Evolutionary conservation across 92 coral and sea anemone species (phyloP).

Genomic region (Blastomussa wellsi): DNA sequence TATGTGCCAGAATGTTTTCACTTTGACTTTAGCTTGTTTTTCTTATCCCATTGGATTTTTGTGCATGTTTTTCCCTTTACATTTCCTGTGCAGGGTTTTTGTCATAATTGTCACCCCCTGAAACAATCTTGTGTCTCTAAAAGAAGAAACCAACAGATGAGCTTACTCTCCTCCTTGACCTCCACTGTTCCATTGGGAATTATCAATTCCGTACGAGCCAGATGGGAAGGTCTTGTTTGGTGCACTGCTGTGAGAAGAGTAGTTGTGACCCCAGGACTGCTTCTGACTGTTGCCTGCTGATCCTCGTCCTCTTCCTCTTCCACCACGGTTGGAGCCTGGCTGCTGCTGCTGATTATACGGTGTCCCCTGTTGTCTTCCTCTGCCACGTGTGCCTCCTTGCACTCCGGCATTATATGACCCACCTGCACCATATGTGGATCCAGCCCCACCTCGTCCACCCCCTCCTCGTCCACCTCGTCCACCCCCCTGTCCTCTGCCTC

Average conservation of each 20-base stretch:
- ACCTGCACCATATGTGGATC: constrained; percentile 10
- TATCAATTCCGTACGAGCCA: constrained; percentile 4
- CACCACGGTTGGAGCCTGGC: constrained; percentile 33
- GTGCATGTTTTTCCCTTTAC: too few relatives aligned
- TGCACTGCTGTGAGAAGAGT: constrained; percentile 4
- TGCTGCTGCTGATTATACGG: constrained; percentile 15
- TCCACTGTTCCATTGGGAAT: constrained; percentile 12
- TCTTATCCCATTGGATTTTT: too few relatives aligned
- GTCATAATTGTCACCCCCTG: too few relatives aligned
- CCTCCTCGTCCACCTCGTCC: constrained; percentile 17
- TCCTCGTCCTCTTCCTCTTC: constrained; percentile 48
- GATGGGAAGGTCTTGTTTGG: constrained; percentile 27
- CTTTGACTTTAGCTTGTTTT: too few relatives aligned
- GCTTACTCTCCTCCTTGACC: constrained; percentile 6
- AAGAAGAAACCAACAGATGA: neutral
- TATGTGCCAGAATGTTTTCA: too few relatives aligned
- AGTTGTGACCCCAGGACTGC: constrained; percentile 40
- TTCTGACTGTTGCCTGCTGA: constrained; percentile 12
- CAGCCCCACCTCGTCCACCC: constrained; percentile 2
- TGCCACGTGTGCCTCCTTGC: constrained; percentile 49
- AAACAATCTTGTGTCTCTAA: too few relatives aligned
- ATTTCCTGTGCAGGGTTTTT: too few relatives aligned
- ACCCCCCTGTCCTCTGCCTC: constrained; percentile 29
- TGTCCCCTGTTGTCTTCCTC: constrained; percentile 42
- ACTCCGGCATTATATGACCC: constrained; percentile 18